Evolutionary conservation across 2,113 vertebrate genomes (phyloP).

Genomic region (Ophthalmotilapia sp.): DNA sequence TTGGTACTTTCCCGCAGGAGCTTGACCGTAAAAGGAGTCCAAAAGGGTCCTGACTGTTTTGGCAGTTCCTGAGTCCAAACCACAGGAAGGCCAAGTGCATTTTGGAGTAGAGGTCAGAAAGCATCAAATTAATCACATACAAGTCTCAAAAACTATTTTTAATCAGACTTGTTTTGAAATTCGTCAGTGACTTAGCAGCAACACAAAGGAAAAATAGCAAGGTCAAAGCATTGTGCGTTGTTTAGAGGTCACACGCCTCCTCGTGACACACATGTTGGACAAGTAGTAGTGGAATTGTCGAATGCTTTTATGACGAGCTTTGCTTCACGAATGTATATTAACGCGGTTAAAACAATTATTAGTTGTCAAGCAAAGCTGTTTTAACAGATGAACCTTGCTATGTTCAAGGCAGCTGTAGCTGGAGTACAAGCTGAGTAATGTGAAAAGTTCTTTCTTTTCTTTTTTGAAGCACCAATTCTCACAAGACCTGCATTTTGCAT

Average conservation of each 20-base stretch:
- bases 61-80: background rate
- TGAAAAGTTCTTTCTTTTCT: background rate
- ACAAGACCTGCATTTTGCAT: background rate
- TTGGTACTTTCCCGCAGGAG: background rate
- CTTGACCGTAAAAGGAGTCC: background rate
- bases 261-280: background rate
- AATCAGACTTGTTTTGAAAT: background rate
- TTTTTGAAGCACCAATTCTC: background rate
- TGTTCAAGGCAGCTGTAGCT: background rate
- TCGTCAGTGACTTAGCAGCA: background rate
- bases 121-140: background rate
- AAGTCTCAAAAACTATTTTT: background rate
- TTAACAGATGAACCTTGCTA: background rate
- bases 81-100: background rate
- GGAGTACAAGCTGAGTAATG: background rate
- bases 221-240: background rate
- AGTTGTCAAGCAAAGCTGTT: background rate
- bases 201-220: background rate
- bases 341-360: background rate
- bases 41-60: background rate
- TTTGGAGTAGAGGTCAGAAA: background rate
- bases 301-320: background rate
- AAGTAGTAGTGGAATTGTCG: background rate
- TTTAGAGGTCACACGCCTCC: background rate
- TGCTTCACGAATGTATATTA: background rate